Conservation (phyloP, 2,797 vertebrate species). For the Urophycis tenuis region DNA sequence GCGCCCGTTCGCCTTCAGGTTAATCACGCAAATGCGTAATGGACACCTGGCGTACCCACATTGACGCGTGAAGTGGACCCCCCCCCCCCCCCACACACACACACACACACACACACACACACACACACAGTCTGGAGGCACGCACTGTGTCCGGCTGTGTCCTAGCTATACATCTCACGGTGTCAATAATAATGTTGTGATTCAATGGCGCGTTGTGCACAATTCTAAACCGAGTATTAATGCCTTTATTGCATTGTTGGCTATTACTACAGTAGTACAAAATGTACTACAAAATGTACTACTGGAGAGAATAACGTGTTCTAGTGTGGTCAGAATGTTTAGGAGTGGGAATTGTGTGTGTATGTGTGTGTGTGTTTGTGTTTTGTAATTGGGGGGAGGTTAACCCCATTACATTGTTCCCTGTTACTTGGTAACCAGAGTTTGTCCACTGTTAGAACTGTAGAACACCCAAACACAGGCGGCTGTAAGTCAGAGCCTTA, state of each 20-base stretch:
- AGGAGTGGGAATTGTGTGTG: neutral
- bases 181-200: neutral
- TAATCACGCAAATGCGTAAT: neutral
- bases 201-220: neutral
- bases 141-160: neutral
- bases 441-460: neutral
- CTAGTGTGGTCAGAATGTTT: neutral
- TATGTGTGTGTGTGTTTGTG: neutral
- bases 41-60: neutral
- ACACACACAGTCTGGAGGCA: neutral
- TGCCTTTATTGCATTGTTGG: neutral
- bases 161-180: neutral
- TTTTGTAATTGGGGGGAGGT: conserved; percentile 5
- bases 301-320: neutral
- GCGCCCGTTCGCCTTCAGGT: too few species aligned
- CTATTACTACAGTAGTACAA: neutral
- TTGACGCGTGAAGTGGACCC: neutral
- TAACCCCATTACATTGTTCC: conserved; percentile 37
- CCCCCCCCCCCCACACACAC: too few species aligned
- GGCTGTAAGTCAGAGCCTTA: neutral
- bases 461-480: neutral
- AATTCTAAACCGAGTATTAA: neutral
- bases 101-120: too few species aligned
- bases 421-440: conserved; percentile 54
- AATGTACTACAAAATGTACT: too few species aligned